These are phyloP conservation scores for Ashinkailepas kermadecensis DNA, from an alignment of 2,888 invertebrate genomes.

Conservation along the genomic window DNA sequence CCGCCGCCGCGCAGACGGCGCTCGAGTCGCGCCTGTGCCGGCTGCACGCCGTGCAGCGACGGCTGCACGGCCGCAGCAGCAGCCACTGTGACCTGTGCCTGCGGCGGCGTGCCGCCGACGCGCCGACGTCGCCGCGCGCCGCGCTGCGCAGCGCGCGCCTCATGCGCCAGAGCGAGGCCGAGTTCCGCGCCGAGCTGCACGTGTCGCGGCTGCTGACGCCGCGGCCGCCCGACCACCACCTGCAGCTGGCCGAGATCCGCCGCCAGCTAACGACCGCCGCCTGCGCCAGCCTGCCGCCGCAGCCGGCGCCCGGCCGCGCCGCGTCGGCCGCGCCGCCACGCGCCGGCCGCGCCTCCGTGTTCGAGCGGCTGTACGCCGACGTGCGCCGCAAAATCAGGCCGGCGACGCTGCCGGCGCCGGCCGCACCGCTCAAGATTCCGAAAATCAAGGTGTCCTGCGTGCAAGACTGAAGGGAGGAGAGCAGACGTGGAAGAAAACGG, in stretches of 20 bases:
- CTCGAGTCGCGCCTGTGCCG: slow-evolving; percentile 8
- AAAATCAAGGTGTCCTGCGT: not conserved
- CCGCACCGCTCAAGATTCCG: not conserved
- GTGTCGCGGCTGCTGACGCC: slow-evolving; percentile 20
- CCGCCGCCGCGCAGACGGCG: not conserved
- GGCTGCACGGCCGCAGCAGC: slow-evolving; percentile 19
- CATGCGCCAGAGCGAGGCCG: slow-evolving; percentile 3
- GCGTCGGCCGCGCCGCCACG: not conserved
- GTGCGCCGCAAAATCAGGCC: not conserved
- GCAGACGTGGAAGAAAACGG: no score
- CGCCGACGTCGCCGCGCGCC: not conserved
- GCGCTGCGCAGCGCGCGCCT: not conserved
- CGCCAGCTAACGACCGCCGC: not conserved
- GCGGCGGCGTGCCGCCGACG: not conserved
- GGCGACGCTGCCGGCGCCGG: not conserved
- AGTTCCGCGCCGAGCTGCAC: slow-evolving; percentile 14
- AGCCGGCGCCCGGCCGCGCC: not conserved
- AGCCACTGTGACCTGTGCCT: slow-evolving; percentile 18
- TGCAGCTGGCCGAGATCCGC: not conserved
- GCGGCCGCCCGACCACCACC: not conserved
- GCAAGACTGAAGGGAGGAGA: not conserved
- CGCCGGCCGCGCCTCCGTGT: not conserved
- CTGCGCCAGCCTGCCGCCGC: not conserved
- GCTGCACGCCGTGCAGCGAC: slow-evolving; percentile 6
- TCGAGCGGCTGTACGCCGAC: slow-evolving; percentile 10